phyloP scores from a whole-genome alignment of 2,113 vertebrate species.

The Vanacampus margaritifer region DNA sequence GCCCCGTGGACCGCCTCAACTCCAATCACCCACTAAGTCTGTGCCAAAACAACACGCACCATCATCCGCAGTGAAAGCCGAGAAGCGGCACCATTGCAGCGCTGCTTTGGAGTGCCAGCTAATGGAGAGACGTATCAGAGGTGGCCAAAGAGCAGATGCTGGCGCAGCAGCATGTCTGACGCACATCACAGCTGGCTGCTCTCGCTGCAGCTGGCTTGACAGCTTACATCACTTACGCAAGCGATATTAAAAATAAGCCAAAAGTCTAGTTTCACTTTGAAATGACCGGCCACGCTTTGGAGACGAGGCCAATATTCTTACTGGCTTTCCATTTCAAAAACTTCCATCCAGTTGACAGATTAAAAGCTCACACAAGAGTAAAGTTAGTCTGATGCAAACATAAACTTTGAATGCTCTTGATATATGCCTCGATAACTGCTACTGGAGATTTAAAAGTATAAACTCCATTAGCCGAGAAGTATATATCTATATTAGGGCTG shows the following conservation, averaged over 20 bases:
- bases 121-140: conserved; percentile 19
- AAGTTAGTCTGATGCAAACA: conserved; percentile 12
- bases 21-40: conserved; percentile 5
- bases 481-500: too few relatives aligned
- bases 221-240: conserved; percentile 50
- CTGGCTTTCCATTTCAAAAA: conserved; percentile 33
- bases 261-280: conserved; percentile 51
- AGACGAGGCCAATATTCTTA: conserved; percentile 21
- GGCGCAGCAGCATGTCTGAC: conserved; percentile 60
- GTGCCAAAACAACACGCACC: conserved; percentile 9
- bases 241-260: conserved; percentile 21
- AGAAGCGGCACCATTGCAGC: not conserved
- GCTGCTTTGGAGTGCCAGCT: conserved; percentile 24
- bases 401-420: conserved; percentile 14
- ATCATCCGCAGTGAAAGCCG: conserved; percentile 11
- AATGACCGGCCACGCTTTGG: conserved; percentile 49
- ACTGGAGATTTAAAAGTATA: not conserved
- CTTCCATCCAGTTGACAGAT: conserved; percentile 22
- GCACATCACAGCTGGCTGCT: conserved; percentile 59
- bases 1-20: conserved; percentile 3
- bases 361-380: conserved; percentile 14
- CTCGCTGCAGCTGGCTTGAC: conserved; percentile 45
- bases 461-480: not conserved
- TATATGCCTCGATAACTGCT: not conserved
- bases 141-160: conserved; percentile 58